These are phyloP conservation scores for Turdus rufiventris DNA, from an alignment of 2,113 vertebrate species.

Conservation along the genomic window DNA sequence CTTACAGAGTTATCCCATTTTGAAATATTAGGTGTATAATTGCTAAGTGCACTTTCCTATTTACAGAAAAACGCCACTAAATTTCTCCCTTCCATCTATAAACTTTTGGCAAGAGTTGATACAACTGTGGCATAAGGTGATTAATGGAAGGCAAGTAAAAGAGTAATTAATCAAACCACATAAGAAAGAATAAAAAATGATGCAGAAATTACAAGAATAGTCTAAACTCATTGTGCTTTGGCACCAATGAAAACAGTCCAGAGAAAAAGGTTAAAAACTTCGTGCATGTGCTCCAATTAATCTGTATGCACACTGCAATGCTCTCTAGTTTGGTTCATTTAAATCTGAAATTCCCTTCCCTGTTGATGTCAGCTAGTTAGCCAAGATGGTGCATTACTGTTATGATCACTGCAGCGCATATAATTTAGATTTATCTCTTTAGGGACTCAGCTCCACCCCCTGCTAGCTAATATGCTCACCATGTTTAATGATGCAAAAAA, in stretches of 20 bases:
- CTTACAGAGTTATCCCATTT: constrained; percentile 26
- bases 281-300: constrained; percentile 73
- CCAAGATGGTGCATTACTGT: constrained; percentile 76
- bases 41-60: neutral
- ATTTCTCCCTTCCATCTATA: constrained; percentile 43
- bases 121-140: constrained; percentile 54
- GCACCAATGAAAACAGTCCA: constrained; percentile 49
- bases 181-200: constrained; percentile 59
- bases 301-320: constrained; percentile 73
- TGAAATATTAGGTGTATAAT: constrained; percentile 38
- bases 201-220: constrained; percentile 54
- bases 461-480: constrained; percentile 88
- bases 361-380: constrained; percentile 83
- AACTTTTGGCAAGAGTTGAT: constrained; percentile 58
- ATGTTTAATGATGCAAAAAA: constrained; percentile 96
- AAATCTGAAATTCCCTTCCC: constrained; percentile 77
- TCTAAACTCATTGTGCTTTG: constrained; percentile 57
- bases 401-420: constrained; percentile 82
- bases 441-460: constrained; percentile 84
- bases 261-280: constrained; percentile 69
- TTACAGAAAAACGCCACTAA: constrained; percentile 34
- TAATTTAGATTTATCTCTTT: constrained; percentile 88
- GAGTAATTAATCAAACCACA: constrained; percentile 69
- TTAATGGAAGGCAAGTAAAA: constrained; percentile 73
- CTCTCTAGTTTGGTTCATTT: constrained; percentile 81